Base-by-base conservation (phyloP, 2,888 invertebrate species). In the Candidula unifasciata region DNA sequence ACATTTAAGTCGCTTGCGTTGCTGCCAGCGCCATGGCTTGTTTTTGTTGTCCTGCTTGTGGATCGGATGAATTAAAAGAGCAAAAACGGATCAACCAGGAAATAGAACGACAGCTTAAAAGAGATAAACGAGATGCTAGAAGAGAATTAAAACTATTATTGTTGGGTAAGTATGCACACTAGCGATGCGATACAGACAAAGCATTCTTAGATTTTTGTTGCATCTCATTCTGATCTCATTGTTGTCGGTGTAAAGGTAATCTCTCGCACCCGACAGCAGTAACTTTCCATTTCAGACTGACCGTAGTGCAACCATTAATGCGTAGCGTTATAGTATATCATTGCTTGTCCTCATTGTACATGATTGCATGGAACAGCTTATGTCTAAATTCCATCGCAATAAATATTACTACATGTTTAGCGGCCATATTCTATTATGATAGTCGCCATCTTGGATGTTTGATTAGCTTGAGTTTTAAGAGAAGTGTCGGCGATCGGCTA, bases 81-180 rank as follows among this genome's bases (percentile, higher is more conserved):
- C 99, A 99, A 96, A 99, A 99, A 96, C 96, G 99, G 95, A 99
- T 99, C 95, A 99, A 99, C 95, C 98, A 99, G 95, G 99, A 99
- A 96, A 99, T 99, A 95, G 99, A 99, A 95, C 96, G 98, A 95
- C 99, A 99, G 95, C 96, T 99, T 94, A 96, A 98, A 94, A 97
- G 98, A 95, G 99, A 99, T 95, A 99, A 99, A 95, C 96, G 99
- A 94, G 99, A 99, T 97, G 99, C 99, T 93, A 95, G 98, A 93
- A 95, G 97, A 93, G 98, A 98, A 95, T 96, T 98, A 93, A 98
- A 98, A 95, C 95, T 99, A 92, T 96, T 99, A 89, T 95, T 99
- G 94, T 96, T 99, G 94, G 99, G 99, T 99, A 94, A 96, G 96
- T 90, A 57, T 68, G 80, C 5, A 60, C 13, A 13, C 13, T 54